A percentile compares a stretch with the other conserved stretches of the same genome.
These are phyloP conservation scores for Parnassius smintheus DNA, from an alignment of 2,888 invertebrate species.

Conservation along the genomic window DNA sequence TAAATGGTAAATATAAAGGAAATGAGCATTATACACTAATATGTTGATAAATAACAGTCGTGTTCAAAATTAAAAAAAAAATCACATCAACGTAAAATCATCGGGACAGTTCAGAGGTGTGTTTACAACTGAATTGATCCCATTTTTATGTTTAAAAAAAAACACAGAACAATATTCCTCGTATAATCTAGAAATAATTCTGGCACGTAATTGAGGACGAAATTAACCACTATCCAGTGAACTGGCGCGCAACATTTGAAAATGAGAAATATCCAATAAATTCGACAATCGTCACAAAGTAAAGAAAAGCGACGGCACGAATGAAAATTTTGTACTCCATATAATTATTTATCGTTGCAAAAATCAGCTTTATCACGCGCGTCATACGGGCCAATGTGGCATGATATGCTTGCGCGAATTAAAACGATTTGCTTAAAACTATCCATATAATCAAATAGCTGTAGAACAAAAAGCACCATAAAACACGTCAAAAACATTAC, in stretches of 20 bases:
- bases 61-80: conserved; percentile 49
- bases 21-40: conserved; percentile 77
- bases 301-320: conserved; percentile 50
- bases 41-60: conserved; percentile 72
- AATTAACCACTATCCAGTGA: conserved; percentile 50
- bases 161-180: conserved; percentile 26
- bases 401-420: neutral
- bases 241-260: conserved; percentile 54
- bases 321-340: conserved; percentile 66
- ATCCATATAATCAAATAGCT: conserved; percentile 46
- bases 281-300: conserved; percentile 70
- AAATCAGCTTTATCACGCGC: conserved; percentile 42
- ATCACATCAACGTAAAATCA: conserved; percentile 52
- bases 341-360: conserved; percentile 45
- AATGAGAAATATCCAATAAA: conserved; percentile 47
- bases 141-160: conserved; percentile 8
- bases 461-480: conserved; percentile 65
- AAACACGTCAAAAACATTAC: conserved; percentile 47
- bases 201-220: conserved; percentile 72
- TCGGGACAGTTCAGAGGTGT: conserved; percentile 4
- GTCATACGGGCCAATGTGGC: conserved; percentile 37
- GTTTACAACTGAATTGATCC: conserved; percentile 21
- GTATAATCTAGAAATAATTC: conserved; percentile 68
- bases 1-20: conserved; percentile 74
- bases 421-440: conserved; percentile 32